A percentile compares a stretch with the other conserved stretches of the same genome.
These are phyloP conservation scores for Himalopsyche tibetana DNA, from an alignment of 2,888 invertebrate species.

Conservation along the genomic window DNA sequence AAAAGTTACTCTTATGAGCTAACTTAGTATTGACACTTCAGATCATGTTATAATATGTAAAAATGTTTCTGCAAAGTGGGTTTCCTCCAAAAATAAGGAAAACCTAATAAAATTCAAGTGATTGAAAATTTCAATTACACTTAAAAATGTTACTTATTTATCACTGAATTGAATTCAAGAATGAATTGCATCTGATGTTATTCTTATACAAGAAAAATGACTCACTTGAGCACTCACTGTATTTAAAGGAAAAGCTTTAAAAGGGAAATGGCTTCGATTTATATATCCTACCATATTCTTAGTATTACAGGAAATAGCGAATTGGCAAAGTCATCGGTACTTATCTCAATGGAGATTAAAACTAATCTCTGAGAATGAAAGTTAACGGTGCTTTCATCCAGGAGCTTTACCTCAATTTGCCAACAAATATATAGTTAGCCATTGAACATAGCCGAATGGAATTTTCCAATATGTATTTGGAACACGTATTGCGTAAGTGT, in stretches of 20 bases:
- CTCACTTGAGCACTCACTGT: background rate
- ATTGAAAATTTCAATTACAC: too few relatives aligned
- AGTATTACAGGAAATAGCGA: background rate
- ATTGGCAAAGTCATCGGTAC: conserved; percentile 30
- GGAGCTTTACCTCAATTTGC: conserved; percentile 26
- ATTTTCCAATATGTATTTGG: conserved; percentile 31
- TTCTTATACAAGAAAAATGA: background rate
- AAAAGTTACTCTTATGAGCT: too few relatives aligned
- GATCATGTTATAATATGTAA: too few relatives aligned
- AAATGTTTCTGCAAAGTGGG: too few relatives aligned
- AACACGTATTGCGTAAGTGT: conserved; percentile 20
- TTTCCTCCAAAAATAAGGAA: too few relatives aligned
- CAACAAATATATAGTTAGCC: conserved; percentile 12
- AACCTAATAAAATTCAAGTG: too few relatives aligned
- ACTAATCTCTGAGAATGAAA: conserved; percentile 34
- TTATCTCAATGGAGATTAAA: conserved; percentile 28
- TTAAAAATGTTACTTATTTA: too few relatives aligned
- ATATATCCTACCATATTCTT: background rate
- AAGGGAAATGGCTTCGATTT: background rate
- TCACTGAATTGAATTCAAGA: too few relatives aligned
- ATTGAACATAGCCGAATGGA: background rate
- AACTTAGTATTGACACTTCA: too few relatives aligned
- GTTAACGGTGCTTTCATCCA: conserved; percentile 9
- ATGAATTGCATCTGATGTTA: background rate
- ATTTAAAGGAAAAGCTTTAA: background rate